Evolutionary conservation across 2,888 invertebrate genomes (phyloP).

Genomic region (Agonum fuliginosum): DNA sequence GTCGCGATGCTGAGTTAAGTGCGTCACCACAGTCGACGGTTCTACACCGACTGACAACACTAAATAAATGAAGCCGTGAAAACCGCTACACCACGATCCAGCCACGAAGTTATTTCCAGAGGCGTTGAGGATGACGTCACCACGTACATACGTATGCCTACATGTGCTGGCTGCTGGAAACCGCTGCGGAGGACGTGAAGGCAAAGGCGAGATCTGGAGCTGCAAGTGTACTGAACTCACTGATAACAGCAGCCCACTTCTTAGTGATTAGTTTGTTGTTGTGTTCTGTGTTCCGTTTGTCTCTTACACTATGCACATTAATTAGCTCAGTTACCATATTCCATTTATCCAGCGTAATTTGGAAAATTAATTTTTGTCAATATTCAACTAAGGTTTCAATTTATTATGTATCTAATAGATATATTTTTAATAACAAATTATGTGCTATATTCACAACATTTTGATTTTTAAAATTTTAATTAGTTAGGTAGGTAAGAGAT

Average conservation of each 20-base stretch:
- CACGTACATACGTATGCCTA: neutral
- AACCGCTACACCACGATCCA: conserved; percentile 40
- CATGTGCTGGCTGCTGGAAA: too few relatives aligned
- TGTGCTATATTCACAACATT: too few relatives aligned
- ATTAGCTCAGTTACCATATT: too few relatives aligned
- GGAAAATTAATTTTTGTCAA: too few relatives aligned
- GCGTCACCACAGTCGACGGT: conserved; percentile 28
- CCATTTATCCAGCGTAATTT: too few relatives aligned
- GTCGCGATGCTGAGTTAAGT: neutral
- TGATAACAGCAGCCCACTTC: conserved; percentile 9
- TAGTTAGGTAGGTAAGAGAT: too few relatives aligned
- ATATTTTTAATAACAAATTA: too few relatives aligned
- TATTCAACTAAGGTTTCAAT: too few relatives aligned
- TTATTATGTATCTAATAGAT: too few relatives aligned
- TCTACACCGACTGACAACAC: conserved; percentile 35
- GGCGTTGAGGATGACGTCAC: conserved; percentile 56
- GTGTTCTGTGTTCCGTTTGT: too few relatives aligned
- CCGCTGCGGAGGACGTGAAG: conserved; percentile 4
- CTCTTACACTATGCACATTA: too few relatives aligned
- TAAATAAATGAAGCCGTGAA: conserved; percentile 30
- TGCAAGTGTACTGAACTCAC: conserved; percentile 12
- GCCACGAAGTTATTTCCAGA: conserved; percentile 54
- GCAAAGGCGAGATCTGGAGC: neutral
- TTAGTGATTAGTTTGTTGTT: neutral
- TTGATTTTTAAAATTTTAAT: too few relatives aligned